These are phyloP conservation scores for Falco punctatus DNA, from an alignment of 2,113 vertebrate genomes.

Conservation along the genomic window DNA sequence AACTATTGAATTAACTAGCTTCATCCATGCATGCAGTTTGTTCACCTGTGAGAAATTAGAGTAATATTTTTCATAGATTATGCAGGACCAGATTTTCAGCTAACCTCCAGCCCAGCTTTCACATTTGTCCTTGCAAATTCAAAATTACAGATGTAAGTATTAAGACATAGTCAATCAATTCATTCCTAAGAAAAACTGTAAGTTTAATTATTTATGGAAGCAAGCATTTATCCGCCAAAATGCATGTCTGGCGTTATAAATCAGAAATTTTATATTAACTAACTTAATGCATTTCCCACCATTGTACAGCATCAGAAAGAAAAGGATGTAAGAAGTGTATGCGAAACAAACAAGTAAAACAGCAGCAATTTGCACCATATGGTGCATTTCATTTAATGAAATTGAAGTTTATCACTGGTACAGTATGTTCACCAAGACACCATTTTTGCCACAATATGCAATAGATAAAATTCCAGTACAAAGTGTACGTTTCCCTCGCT, in stretches of 20 bases:
- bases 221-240: background rate
- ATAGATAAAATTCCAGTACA: background rate
- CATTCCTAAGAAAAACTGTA: background rate
- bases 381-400: background rate
- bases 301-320: background rate
- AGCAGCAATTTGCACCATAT: constrained; percentile 4
- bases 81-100: constrained; percentile 26
- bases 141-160: constrained; percentile 12
- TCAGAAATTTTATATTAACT: background rate
- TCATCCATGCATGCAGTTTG: constrained; percentile 19
- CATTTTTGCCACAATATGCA: background rate
- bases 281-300: background rate
- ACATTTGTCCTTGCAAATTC: constrained; percentile 22
- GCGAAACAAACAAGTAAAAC: background rate
- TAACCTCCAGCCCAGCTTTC: constrained; percentile 7
- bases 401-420: background rate
- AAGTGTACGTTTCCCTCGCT: background rate
- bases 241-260: background rate
- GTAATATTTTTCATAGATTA: constrained; percentile 42
- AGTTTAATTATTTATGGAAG: background rate
- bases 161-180: background rate
- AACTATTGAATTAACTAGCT: constrained; percentile 61
- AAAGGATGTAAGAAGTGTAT: background rate
- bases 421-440: background rate
- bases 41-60: constrained; percentile 56